Evolutionary conservation across 2,888 invertebrate species (phyloP).

Genomic region (Aspidiotus rigidus): DNA sequence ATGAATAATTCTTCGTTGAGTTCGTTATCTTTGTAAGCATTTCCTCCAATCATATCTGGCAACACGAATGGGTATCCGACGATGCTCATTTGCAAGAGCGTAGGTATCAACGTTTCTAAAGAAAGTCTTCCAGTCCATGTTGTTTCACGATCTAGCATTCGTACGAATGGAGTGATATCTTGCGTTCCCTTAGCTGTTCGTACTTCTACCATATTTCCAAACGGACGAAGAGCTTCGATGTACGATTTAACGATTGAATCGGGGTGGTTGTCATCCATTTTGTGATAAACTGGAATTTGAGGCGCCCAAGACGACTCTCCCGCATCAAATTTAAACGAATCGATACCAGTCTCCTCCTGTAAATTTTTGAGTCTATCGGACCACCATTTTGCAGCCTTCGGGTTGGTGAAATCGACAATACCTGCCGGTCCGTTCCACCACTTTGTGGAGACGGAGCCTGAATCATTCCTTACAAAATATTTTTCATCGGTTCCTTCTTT

Average conservation of each 20-base stretch:
- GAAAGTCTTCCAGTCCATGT: constrained; percentile 62
- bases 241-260: constrained; percentile 43
- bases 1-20: constrained; percentile 59
- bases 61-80: constrained; percentile 63
- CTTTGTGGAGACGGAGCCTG: constrained; percentile 42
- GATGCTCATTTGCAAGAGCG: constrained; percentile 55
- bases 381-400: constrained; percentile 51
- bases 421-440: constrained; percentile 49
- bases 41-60: constrained; percentile 72
- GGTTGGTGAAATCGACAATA: constrained; percentile 64
- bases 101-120: constrained; percentile 60
- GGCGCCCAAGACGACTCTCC: constrained; percentile 65
- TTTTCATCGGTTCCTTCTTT: constrained; percentile 51
- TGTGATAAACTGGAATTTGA: constrained; percentile 43
- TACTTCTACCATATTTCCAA: constrained; percentile 59
- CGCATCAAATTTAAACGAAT: constrained; percentile 72
- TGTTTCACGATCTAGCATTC: constrained; percentile 68
- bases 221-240: constrained; percentile 48
- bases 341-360: constrained; percentile 54
- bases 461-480: constrained; percentile 47
- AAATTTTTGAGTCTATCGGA: constrained; percentile 47
- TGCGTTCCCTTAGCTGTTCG: constrained; percentile 63
- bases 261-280: constrained; percentile 29
- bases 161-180: constrained; percentile 57
- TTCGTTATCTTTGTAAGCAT: constrained; percentile 51